Percentiles rank a stretch among this genome's conserved stretches.
Conservation (phyloP, 2,797 vertebrate species). For the Babyrousa celebensis region DNA sequence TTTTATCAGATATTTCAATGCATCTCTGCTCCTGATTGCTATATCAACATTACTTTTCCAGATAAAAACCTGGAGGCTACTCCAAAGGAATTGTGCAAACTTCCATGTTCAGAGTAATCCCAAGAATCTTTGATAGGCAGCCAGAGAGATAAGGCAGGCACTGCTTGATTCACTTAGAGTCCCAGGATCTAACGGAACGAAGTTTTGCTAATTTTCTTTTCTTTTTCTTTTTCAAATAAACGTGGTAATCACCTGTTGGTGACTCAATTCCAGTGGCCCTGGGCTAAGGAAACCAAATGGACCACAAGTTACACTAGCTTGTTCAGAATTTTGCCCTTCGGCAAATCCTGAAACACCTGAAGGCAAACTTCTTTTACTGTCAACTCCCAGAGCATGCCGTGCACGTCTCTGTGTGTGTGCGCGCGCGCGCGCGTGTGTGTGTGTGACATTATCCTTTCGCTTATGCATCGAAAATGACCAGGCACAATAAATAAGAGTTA, state of each 20-base stretch:
- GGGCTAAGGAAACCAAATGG: slow-evolving; percentile 73
- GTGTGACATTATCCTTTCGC: background rate
- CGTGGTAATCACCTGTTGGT: slow-evolving; percentile 54
- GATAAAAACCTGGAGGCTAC: background rate
- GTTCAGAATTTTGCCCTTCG: background rate
- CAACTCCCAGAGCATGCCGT: background rate
- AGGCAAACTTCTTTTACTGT: background rate
- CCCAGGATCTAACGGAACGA: background rate
- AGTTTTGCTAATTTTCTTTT: background rate
- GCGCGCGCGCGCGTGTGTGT: background rate
- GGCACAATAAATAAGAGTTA: background rate
- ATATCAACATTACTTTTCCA: background rate
- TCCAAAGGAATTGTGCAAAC: background rate
- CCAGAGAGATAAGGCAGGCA: background rate
- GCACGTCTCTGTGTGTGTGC: background rate
- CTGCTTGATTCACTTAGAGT: background rate
- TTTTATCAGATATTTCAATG: background rate
- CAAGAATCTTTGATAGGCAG: background rate
- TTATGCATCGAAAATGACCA: background rate
- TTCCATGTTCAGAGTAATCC: background rate
- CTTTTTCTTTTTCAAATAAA: slow-evolving; percentile 44
- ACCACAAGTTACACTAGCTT: slow-evolving; percentile 36
- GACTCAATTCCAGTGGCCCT: slow-evolving; percentile 70
- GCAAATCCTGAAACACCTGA: background rate
- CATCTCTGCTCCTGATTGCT: background rate